phyloP scores from a whole-genome alignment of 2,888 invertebrate genomes.

The Acleris emargana region DNA sequence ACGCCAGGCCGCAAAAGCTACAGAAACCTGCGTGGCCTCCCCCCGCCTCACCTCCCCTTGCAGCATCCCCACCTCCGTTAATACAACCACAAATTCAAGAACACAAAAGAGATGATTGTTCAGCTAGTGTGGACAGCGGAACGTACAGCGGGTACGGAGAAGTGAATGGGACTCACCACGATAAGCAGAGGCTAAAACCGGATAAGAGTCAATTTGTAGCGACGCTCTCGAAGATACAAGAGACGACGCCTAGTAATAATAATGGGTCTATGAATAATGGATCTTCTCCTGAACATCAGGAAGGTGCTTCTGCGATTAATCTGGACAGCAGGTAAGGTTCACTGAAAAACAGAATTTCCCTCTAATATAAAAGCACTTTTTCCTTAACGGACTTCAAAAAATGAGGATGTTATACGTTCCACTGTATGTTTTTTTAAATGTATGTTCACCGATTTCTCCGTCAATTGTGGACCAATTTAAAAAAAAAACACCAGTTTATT shows the following conservation, averaged over 20 bases:
- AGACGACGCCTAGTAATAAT: constrained; percentile 78
- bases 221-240: constrained; percentile 86
- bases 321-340: constrained; percentile 73
- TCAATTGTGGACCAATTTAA: too few relatives aligned
- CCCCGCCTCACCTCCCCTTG: constrained; percentile 68
- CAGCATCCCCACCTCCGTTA: constrained; percentile 85
- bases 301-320: constrained; percentile 65
- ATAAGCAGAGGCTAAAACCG: constrained; percentile 68
- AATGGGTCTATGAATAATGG: constrained; percentile 74
- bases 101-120: constrained; percentile 75
- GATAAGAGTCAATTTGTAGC: constrained; percentile 82
- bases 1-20: constrained; percentile 90
- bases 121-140: constrained; percentile 77
- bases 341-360: neutral
- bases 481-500: too few relatives aligned
- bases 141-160: constrained; percentile 77
- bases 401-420: too few relatives aligned
- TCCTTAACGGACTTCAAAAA: too few relatives aligned
- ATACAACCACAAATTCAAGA: constrained; percentile 54
- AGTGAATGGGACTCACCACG: constrained; percentile 68
- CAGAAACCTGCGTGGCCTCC: constrained; percentile 90
- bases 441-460: too few relatives aligned
- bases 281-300: constrained; percentile 61
- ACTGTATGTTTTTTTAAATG: too few relatives aligned
- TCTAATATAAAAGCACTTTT: too few relatives aligned